Conservation (phyloP, 2,888 invertebrate genomes). For the Emmelina monodactyla region DNA sequence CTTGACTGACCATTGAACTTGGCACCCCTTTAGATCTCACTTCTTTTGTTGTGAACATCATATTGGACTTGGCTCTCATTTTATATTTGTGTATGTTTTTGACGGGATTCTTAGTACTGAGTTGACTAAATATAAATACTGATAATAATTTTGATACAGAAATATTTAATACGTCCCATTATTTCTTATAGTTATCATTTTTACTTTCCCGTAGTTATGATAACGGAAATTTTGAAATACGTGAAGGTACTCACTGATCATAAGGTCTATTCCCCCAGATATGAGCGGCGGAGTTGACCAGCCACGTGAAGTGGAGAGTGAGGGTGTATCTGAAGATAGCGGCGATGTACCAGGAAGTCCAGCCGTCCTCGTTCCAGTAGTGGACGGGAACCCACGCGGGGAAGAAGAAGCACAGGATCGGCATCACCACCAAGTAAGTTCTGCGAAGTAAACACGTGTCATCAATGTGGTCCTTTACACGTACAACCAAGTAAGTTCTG, state of each 20-base stretch:
- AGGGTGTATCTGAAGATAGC: slow-evolving; percentile 79
- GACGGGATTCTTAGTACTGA: too few species aligned
- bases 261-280: slow-evolving; percentile 91
- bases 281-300: slow-evolving; percentile 93
- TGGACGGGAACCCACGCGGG: slow-evolving; percentile 81
- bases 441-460: slow-evolving; percentile 62
- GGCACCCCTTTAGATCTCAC: too few species aligned
- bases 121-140: not conserved
- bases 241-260: slow-evolving; percentile 78
- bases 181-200: too few species aligned
- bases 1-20: too few species aligned
- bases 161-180: too few species aligned
- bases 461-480: too few species aligned
- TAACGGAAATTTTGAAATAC: too few species aligned
- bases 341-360: slow-evolving; percentile 78
- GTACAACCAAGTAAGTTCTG: slow-evolving; percentile 78
- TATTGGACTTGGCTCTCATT: too few species aligned
- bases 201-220: too few species aligned
- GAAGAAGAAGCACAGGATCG: slow-evolving; percentile 79
- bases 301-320: slow-evolving; percentile 87
- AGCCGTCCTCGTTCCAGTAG: slow-evolving; percentile 77
- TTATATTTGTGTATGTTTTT: too few species aligned
- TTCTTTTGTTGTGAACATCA: too few species aligned
- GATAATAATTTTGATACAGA: too few species aligned
- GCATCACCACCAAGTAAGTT: slow-evolving; percentile 78